Evolutionary conservation across 2,888 invertebrate genomes (phyloP).

Genomic region (Spatulosminthurus flaviceps): DNA sequence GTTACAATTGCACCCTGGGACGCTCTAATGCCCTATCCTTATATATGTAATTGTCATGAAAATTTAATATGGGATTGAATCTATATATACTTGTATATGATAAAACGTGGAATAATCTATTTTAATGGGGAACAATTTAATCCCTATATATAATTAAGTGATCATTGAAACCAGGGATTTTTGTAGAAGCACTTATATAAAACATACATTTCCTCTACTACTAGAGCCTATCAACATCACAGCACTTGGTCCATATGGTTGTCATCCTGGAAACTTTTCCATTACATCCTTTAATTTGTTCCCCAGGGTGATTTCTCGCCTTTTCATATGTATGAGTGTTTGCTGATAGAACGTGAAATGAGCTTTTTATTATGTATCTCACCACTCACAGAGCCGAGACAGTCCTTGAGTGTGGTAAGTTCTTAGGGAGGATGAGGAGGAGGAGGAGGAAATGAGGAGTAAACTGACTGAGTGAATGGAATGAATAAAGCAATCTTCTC

Average conservation of each 20-base stretch:
- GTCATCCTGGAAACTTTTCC: background rate
- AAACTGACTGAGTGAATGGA: too few species aligned
- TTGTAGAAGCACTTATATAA: too few species aligned
- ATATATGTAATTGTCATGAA: too few species aligned
- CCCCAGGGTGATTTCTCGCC: background rate
- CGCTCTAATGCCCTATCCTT: too few species aligned
- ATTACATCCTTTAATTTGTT: background rate
- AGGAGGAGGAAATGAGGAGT: background rate
- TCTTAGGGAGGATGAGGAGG: background rate
- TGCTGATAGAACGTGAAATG: constrained; percentile 11
- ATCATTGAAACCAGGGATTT: background rate
- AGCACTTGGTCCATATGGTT: background rate
- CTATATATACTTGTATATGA: too few species aligned
- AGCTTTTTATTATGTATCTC: background rate
- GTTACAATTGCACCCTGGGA: too few species aligned
- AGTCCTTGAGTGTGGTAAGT: too few species aligned
- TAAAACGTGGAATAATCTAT: background rate
- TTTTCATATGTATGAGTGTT: background rate
- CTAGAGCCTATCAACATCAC: too few species aligned
- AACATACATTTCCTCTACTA: too few species aligned
- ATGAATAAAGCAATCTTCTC: too few species aligned
- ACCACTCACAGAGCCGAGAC: background rate
- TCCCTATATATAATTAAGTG: constrained; percentile 10
- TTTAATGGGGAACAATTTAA: constrained; percentile 24
- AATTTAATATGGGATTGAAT: background rate